phyloP scores from a whole-genome alignment of 2,113 vertebrate genomes.

The Syngnathoides biaculeatus region DNA sequence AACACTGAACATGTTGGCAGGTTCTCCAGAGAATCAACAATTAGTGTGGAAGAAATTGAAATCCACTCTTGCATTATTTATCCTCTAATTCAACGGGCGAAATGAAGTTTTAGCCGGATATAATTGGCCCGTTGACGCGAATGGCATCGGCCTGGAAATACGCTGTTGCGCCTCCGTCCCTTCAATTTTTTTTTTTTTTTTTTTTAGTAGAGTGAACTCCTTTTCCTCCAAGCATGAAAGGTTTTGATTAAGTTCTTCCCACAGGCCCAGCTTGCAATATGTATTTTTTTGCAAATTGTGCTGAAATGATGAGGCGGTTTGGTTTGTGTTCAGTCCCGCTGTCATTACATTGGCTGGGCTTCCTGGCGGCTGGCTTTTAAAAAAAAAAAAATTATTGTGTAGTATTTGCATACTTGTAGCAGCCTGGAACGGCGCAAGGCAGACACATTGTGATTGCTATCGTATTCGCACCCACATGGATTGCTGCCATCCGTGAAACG shows the following conservation, averaged over 20 bases:
- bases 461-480: slow-evolving; percentile 71
- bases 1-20: too few species aligned
- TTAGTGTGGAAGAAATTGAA: too few species aligned
- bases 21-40: too few species aligned
- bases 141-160: not conserved
- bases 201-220: not conserved
- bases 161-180: too few species aligned
- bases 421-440: slow-evolving; percentile 64
- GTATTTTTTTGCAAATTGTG: not conserved
- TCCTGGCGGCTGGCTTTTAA: not conserved
- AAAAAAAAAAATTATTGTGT: too few species aligned
- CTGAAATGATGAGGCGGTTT: not conserved
- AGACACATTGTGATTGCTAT: slow-evolving; percentile 76
- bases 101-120: not conserved
- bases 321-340: not conserved
- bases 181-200: too few species aligned
- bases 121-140: not conserved
- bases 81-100: not conserved
- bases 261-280: not conserved
- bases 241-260: not conserved
- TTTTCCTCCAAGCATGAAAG: not conserved
- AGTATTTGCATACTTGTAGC: slow-evolving; percentile 60
- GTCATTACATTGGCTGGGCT: not conserved
- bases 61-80: too few species aligned
- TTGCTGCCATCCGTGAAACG: too few species aligned